Base-by-base conservation (phyloP, 2,113 vertebrate genomes). In the Gracilinanus agilis region DNA sequence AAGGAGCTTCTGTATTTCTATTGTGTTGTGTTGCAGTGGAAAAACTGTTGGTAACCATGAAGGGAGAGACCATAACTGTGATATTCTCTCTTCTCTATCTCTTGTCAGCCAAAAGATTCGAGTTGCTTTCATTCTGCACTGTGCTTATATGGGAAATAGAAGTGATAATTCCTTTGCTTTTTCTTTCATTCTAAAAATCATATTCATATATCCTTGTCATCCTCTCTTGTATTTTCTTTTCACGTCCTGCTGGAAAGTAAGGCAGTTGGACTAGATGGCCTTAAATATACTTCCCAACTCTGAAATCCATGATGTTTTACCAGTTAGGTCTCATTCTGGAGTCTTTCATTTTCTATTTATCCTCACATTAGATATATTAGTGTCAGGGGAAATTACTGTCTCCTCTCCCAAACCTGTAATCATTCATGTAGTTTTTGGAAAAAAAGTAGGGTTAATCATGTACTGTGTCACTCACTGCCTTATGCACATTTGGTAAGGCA, bases 391-490 rank as follows among this genome's bases (percentile, higher is more conserved):
- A 12, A 12, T 40, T 54, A 88, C 93, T 24, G 19, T 40, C 49
- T 94, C 91, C 89, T 54, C 21, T 16, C 9, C 23, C 21, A 54
- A 93, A 90, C 16, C 44, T 49, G 0, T 24, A 54, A 91, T 25
- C 27, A 24, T 61, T 92, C 0, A 90, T 53, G 13, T 83, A 34
- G 92, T 90, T 90, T n/a, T 55, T 25, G 40, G 89, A 44, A 24
- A 24, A 1, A 40, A n/a, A 92, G 93, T 55, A 25, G 44, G 53
- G 27, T 19, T n/a, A 54, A 34, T 67, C 49, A 90, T 21, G 44
- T 89, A 23, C 56, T 92, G 3, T 95, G 90, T 91, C 89, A n/a
- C 54, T 91, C 89, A n/a, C 54, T 92, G n/a, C 53, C 91, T 54
- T 91, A 44, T 88, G 8, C 91, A 0, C 44, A 7, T 75, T 75